Percentiles rank a stretch among this genome's conserved stretches.
Conservation (phyloP, 2,888 invertebrate species). For the Uropetala carovei region DNA sequence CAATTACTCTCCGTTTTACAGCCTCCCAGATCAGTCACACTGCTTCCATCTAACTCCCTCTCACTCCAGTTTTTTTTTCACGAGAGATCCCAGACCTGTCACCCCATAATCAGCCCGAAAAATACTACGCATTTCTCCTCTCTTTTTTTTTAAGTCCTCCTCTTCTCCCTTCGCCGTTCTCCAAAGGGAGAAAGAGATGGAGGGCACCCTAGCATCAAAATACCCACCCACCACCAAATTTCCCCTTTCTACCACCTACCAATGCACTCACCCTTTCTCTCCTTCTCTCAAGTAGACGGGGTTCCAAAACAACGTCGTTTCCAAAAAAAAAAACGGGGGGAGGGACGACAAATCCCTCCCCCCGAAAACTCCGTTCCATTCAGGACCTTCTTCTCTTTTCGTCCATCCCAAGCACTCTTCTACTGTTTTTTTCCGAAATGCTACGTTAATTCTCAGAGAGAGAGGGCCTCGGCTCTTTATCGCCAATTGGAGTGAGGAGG, state of each 20-base stretch:
- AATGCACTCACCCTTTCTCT: background rate
- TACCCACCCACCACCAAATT: background rate
- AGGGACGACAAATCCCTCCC: background rate
- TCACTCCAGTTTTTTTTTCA: background rate
- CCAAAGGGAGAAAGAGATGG: too few species aligned
- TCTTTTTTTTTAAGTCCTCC: background rate
- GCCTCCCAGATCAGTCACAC: conserved; percentile 8
- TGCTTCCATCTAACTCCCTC: background rate
- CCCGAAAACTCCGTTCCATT: too few species aligned
- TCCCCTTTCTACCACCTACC: too few species aligned
- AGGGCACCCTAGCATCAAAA: too few species aligned
- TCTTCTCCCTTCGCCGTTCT: background rate
- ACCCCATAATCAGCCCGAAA: conserved; percentile 32
- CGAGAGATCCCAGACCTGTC: background rate
- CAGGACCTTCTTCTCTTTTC: too few species aligned
- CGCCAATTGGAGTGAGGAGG: conserved; percentile 13
- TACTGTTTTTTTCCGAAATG: background rate
- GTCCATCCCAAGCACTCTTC: background rate
- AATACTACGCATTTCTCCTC: background rate
- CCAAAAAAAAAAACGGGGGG: background rate
- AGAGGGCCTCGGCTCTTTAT: conserved; percentile 37
- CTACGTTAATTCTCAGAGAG: conserved; percentile 26
- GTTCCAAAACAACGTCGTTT: too few species aligned
- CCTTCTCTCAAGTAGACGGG: background rate
- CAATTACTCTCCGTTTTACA: background rate